Base-by-base conservation (phyloP, 2,113 vertebrate species). In the Elephas maximus region DNA sequence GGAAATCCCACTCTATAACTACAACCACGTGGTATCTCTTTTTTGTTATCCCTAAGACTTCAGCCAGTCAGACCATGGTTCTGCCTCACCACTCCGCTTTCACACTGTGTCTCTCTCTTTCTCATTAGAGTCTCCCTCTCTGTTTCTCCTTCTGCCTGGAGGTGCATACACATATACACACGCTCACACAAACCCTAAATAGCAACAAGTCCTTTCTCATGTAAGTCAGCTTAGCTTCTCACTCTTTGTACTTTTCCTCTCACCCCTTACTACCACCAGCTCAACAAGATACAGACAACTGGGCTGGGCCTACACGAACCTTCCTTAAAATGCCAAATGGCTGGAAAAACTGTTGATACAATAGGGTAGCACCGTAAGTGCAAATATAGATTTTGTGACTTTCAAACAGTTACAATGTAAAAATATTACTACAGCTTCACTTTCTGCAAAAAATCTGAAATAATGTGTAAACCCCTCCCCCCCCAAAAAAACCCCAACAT, bases 21-120 rank as follows among this genome's bases (percentile, higher is more conserved):
- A 17, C 9, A 44, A 23, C n/a, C 69, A 74, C 8, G 0, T 9
- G 53, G 28, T 41, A 6, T 6, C 17, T 69, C 41, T 79, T 53
- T 53, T 73, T 14, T 28, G 6, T 76, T 14, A 79, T 62, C 71
- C 15, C 18, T 23, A 5, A 65, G 51, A 53, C 65, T 15, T 71
- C 24, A 51, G 33, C 57, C 28, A 33, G 26, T 24, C 33, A 57
- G 14, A 0, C 63, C 0, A 1, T 1, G 3, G 15, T 37, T 33
- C 24, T 21, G 9, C 67, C 37, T 44, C 5, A 0, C 11, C 48
- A 8, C 20, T 24, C 21, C 4, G 12, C 63, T 18, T 79, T 71
- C 69, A 26, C n/a, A 23, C 33, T 21, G 12, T 69, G 69, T 33
- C 21, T 63, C 88, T 30, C 78, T 24, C 80, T 20, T 82, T 20